Evolutionary conservation across 2,888 invertebrate genomes (phyloP), one percentile per base, ranked within the genome.

Genomic region (Ophioninae sp.): DNA sequence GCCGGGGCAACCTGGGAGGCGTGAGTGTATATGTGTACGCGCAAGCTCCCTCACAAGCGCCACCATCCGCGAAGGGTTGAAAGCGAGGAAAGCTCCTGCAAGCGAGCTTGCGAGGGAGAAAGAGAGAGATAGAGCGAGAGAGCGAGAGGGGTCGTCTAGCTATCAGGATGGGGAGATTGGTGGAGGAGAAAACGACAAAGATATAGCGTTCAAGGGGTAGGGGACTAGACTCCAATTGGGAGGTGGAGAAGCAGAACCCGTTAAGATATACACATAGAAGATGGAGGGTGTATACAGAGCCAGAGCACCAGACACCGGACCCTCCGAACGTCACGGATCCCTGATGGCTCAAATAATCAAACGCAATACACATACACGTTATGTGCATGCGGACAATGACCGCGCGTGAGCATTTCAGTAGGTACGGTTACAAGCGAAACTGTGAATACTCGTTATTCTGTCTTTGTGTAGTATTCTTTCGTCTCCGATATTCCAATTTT

Each of bases 1-100:
- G 81, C 84, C 87, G 86, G 79, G 91, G 91, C 91, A 91, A 92
- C 91, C 89, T 87, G 91, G 89, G 90, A 91, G 91, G 90, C 90
- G 67, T 67, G 23, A 21, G 61, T 79, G 65, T 79, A 41, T 79
- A 59, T 72, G 69, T 78, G 65, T 77, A 80, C 85, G 83, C 85
- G 85, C 87, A 86, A 85, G 83, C 87, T 81, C 84, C 86, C 85
- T 86, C 87, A 74, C 84, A 44, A 39, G 17, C 41, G 30, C 61
- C 65, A 21, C 62, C 57, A 37, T 56, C 13, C 37, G 73, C 67
- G 61, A n/a, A 61, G 68, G 72, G 65, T 73, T 65, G 65, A 20
- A 79, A 77, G 67, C 65, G 73, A 72, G 59, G 62, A 79, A 73
- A 79, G 68, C 67, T 79, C 44, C 8, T 30, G 50, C n/a, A 2